A percentile compares a stretch with the other conserved stretches of the same genome.
phyloP scores from a whole-genome alignment of 2,113 vertebrate genomes.

The Alligator sinensis region DNA sequence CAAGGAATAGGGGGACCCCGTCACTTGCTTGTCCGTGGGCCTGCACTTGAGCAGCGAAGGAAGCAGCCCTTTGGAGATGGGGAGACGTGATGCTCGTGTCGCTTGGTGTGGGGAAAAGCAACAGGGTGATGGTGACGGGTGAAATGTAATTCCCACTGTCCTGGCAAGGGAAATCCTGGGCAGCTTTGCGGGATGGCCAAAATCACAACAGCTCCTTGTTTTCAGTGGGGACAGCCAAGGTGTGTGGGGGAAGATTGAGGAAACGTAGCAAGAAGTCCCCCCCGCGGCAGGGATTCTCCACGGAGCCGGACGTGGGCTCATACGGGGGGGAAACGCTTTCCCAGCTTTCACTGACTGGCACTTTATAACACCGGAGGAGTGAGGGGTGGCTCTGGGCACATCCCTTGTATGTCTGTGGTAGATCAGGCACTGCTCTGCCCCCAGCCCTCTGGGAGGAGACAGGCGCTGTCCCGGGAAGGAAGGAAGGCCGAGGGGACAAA shows the following conservation, averaged over 20 bases:
- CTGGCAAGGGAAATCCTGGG: not conserved
- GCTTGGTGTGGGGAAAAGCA: not conserved
- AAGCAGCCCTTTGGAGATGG: not conserved
- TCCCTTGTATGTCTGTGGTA: no score
- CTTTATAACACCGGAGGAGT: not conserved
- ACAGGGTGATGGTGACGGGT: not conserved
- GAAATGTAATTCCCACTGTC: not conserved
- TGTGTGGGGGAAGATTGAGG: not conserved
- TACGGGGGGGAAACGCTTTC: no score
- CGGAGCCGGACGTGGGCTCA: rapidly evolving
- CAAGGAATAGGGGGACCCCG: not conserved
- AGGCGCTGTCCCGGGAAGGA: not conserved
- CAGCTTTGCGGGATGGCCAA: not conserved
- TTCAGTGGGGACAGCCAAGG: not conserved
- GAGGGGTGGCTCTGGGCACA: rapidly evolving
- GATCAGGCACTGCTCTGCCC: no score
- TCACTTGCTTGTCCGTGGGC: not conserved
- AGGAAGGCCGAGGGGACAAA: not conserved
- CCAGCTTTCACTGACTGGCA: not conserved
- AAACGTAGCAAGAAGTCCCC: not conserved
- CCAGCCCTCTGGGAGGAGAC: no score
- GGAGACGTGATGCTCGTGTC: not conserved
- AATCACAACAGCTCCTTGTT: not conserved
- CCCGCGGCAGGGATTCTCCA: not conserved
- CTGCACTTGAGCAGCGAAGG: not conserved